Evolutionary conservation across 1,140 invertebrate species (phyloP).

Genomic region (Aphaenogaster rudis): DNA sequence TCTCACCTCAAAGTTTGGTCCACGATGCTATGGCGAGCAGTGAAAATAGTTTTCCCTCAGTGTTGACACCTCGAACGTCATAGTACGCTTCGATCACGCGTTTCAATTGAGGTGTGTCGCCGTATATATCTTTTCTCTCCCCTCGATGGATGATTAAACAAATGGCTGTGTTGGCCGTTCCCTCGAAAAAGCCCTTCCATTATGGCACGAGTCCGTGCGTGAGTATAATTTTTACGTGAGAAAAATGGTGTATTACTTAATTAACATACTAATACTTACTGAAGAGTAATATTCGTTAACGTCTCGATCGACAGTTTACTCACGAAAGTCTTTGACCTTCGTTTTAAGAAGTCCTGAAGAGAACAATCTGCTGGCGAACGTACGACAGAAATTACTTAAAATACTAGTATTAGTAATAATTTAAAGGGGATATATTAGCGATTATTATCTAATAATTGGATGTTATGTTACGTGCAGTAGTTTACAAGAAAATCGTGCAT

Average conservation of each 20-base stretch:
- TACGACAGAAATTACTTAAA: background rate
- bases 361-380: background rate
- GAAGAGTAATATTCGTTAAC: background rate
- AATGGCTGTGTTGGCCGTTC: slow-evolving; percentile 62
- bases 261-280: slow-evolving; percentile 4
- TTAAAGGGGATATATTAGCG: background rate
- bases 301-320: background rate
- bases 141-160: slow-evolving; percentile 68
- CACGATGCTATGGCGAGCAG: background rate
- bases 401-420: background rate
- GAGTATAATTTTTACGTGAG: slow-evolving; percentile 3
- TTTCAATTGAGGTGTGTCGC: slow-evolving; percentile 71
- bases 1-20: background rate
- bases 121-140: slow-evolving; percentile 32
- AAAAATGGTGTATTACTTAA: background rate
- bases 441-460: background rate
- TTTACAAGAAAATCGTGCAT: background rate
- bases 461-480: background rate
- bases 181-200: slow-evolving; percentile 56
- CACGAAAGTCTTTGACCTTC: background rate
- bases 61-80: slow-evolving; percentile 26
- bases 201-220: slow-evolving; percentile 20
- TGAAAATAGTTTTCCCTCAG: slow-evolving; percentile 33
- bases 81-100: slow-evolving; percentile 59
- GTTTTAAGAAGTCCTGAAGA: background rate